Evolutionary conservation across 1,140 invertebrate genomes (phyloP), one percentile per base, ranked within the genome.

Genomic region (Anastrepha ludens): DNA sequence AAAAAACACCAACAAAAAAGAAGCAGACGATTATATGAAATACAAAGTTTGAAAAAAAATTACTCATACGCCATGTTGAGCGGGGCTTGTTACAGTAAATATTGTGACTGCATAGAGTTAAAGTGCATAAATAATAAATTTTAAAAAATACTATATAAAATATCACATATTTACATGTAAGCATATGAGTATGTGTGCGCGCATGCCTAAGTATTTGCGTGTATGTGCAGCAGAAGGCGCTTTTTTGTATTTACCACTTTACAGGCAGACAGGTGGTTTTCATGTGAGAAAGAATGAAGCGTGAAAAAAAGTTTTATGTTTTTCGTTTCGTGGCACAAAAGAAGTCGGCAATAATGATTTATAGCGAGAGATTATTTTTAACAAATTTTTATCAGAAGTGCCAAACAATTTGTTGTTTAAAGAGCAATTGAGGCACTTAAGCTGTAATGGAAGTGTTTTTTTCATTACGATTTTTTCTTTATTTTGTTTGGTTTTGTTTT

Each of bases 381-480:
- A 81, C 74, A 81, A 81, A 81, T 81, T 81, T 81, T 81, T 81
- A 81, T 55, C 47, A 81, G 74, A 55, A 81, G 47, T 81, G 74
- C 74, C 74, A 81, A 81, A 55, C 74, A 81, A 81, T 81, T 81
- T 81, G 74, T 81, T 81, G 74, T 81, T 81, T 81, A 81, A 81
- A 81, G 44, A 55, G 74, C 74, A 41, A 81, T 81, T 81, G 74
- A 29, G 47, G 74, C 47, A 81, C 74, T 81, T 81, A 9, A 50
- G 74, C 74, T 2, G 6, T 55, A 55, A 81, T 55, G 39, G 70
- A 55, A 20, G 20, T 81, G 9, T 55, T 8, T 55, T 55, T 55
- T 8, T 55, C 50, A 55, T 55, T 55, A 20, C 20, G 11, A 3
- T 13, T 74, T 47, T 74, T 81, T 81, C 8, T 58, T 55, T 81